Evolutionary conservation across 2,888 invertebrate genomes (phyloP), one percentile per base, ranked within the genome.

Genomic region (Lacanobia oleracea): DNA sequence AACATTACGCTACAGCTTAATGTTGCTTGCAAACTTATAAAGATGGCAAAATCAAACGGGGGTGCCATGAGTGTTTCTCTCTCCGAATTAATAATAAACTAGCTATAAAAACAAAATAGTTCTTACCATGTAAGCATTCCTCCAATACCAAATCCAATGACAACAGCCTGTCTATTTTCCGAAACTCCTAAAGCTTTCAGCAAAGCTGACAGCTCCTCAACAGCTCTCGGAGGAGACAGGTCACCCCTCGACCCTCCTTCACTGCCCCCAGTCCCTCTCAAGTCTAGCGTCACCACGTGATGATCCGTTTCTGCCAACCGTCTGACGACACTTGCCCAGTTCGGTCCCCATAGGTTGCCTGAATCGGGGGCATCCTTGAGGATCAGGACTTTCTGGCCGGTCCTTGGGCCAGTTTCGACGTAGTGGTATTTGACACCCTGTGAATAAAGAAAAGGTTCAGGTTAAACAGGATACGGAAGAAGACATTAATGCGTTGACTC

Each of bases 361-460:
- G 90, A 88, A 53, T 95, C 94, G 10, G 95, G 96, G 0, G 96
- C 95, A 72, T 96, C 93, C 18, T 94, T 94, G 2, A 96, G 88
- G n/a, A 95, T 91, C 3, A 96, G 85, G 0, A 95, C 90, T 48
- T 91, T 81, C 69, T 90, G 90, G 0, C 95, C 95, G 18, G 88
- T 86, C 80, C 91, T 93, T 1, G 94, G 93, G 0, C 96, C 96
- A 4, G 93, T 93, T 87, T 95, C 94, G 23, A 95, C 94, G 84
- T 96, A 96, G 82, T 96, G 96, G 82, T 96, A 96, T 91, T 96
- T 96, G 21, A 94, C 94, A 10, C 94, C 95, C 95, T 96, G 89
- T 3, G 89, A 89, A 83, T 75, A 51, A 72, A 64, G 61, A 54
- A 2, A 16, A 18, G 4, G 3, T 12, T 23, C 37, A 9, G 14